Evolutionary conservation across 2,113 vertebrate species (phyloP).

Genomic region (Forbesichthys agassizii): DNA sequence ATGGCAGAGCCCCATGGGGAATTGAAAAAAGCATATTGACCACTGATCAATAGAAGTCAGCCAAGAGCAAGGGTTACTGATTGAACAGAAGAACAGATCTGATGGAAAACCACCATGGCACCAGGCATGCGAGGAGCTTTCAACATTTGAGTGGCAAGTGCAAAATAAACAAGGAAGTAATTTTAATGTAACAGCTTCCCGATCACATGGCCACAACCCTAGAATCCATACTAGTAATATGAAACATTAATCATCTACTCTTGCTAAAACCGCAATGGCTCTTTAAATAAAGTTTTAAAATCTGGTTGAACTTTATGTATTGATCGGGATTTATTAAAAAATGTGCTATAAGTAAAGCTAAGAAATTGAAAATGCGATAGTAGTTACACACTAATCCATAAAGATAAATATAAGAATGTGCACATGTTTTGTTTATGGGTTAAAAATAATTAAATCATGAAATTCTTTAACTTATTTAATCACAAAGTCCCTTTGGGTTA

Average conservation of each 20-base stretch:
- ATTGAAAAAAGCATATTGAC: conserved; percentile 46
- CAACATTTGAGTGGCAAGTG: conserved; percentile 22
- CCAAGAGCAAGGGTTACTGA: conserved; percentile 56
- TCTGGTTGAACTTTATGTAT: not conserved
- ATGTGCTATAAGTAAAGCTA: too few relatives aligned
- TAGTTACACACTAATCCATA: too few relatives aligned
- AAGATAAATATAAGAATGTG: too few relatives aligned
- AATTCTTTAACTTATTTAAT: too few relatives aligned
- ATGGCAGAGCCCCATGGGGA: conserved; percentile 9
- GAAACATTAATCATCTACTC: not conserved
- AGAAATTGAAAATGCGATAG: too few relatives aligned
- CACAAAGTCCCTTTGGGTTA: too few relatives aligned
- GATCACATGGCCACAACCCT: not conserved
- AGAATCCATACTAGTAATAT: not conserved
- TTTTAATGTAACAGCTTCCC: conserved; percentile 10
- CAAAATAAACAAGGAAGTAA: conserved; percentile 20
- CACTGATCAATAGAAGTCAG: conserved; percentile 49
- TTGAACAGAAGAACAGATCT: conserved; percentile 53
- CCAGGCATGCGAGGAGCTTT: conserved; percentile 23
- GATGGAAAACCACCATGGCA: conserved; percentile 23
- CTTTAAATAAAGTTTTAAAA: not conserved
- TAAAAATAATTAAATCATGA: too few relatives aligned
- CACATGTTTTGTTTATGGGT: too few relatives aligned
- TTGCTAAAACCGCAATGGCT: not conserved
- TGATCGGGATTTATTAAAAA: too few relatives aligned